Evolutionary conservation across 2,888 invertebrate genomes (phyloP), one percentile per base, ranked within the genome.

Genomic region (Stratiomys singularior): DNA sequence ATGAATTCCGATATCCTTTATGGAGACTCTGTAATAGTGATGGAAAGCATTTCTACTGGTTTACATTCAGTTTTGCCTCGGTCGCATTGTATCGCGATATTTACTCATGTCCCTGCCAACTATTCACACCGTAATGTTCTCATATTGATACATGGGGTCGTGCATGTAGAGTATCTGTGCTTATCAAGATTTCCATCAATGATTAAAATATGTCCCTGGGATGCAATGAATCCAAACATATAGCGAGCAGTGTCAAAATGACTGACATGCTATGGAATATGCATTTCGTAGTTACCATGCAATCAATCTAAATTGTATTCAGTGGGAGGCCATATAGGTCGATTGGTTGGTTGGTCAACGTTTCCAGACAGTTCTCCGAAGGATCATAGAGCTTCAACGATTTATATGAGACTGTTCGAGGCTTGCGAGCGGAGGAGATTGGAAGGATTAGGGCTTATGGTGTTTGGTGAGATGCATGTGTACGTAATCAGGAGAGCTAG

Each of bases 141-240:
- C 37, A 37, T 37, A 37, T 37, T 37, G 5, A 9, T 9, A 37
- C 37, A 37, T 15, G 15, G 11, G 52, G 52, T 4, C 4, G 60
- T 60, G 60, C 7, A 25, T 60, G 1, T 3, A 60, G 52, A n/a
- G 52, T 52, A 52, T 52, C 37, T 23, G 60, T 60, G 60, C 18
- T 60, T 60, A 60, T 60, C n/a, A 27, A 52, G 72, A 72, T 56
- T 52, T 72, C 72, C 72, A 72, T 72, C 72, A 72, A 72, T 72
- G 72, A 56, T 56, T 72, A 72, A 72, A 56, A 72, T 72, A 56
- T 56, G 52, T 52, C 56, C 30, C 56, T 56, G 27, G 72, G 56
- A 72, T n/a, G 28, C 52, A 56, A 56, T 72, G 72, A 72, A 72
- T 72, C 47, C 28, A 71, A 52, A 25, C 71, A 71, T 66, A 21